Conservation (phyloP, 2,797 vertebrate genomes). For the Arctocebus calabarensis region DNA sequence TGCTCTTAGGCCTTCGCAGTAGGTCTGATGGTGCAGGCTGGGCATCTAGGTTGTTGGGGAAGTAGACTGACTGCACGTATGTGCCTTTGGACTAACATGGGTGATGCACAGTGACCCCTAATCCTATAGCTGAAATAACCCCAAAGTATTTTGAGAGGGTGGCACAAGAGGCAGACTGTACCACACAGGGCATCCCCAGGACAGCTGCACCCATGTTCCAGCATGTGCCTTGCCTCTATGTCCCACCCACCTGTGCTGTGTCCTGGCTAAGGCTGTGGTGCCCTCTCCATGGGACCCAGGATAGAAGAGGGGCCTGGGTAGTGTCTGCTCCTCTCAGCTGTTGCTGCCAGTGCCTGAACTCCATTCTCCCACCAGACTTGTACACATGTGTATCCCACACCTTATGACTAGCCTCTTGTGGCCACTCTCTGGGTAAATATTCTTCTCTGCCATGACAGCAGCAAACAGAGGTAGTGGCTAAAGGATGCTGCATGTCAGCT, state of each 20-base stretch:
- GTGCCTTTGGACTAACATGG: neutral
- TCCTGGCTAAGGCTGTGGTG: neutral
- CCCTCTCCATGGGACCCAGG: neutral
- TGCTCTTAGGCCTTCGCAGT: neutral
- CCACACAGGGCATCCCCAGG: neutral
- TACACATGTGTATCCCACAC: constrained; percentile 58
- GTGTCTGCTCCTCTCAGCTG: neutral
- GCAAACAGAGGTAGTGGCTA: neutral
- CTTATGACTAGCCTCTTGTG: constrained; percentile 57
- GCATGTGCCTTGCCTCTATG: neutral
- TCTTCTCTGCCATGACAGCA: neutral
- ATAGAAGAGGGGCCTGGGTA: neutral
- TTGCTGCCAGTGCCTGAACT: neutral
- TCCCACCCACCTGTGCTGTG: neutral
- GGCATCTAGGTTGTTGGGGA: neutral
- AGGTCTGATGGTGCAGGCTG: no score
- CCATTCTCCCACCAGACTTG: neutral
- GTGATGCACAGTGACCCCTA: neutral
- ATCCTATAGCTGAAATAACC: neutral
- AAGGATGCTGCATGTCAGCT: no score
- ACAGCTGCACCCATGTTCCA: neutral
- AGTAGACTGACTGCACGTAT: neutral
- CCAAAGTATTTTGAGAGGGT: neutral
- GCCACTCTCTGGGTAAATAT: neutral
- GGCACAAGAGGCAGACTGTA: no score